phyloP scores from a whole-genome alignment of 2,797 vertebrate species.

The Ispidina picta region DNA sequence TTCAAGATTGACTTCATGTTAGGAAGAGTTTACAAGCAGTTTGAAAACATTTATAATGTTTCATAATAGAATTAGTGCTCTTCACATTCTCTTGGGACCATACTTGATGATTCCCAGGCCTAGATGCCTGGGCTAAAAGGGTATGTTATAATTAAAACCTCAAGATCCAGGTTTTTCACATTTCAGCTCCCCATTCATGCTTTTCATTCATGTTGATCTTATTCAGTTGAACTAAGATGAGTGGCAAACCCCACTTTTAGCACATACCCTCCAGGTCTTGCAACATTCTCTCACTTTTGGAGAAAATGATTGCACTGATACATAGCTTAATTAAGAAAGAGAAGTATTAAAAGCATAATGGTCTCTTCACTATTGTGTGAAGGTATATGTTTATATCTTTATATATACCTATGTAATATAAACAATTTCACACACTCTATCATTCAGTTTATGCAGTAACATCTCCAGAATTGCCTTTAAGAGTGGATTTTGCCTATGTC shows the following conservation, averaged over 20 bases:
- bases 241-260: neutral
- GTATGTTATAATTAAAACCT: neutral
- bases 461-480: neutral
- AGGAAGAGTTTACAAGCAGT: slow-evolving; percentile 22
- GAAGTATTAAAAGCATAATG: neutral
- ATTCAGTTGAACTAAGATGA: neutral
- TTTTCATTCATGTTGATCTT: neutral
- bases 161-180: neutral
- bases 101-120: neutral
- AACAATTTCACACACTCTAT: neutral
- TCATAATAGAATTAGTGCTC: neutral
- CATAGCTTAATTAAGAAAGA: neutral
- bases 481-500: neutral
- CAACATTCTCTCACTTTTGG: neutral
- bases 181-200: neutral
- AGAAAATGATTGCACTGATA: neutral
- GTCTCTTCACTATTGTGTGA: neutral
- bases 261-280: neutral
- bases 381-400: neutral
- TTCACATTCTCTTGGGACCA: neutral
- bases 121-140: neutral
- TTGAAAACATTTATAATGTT: neutral
- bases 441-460: neutral
- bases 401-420: neutral
- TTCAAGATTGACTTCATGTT: slow-evolving; percentile 39